Base-by-base conservation (phyloP, 2,797 vertebrate genomes). In the Ibycter americanus region DNA sequence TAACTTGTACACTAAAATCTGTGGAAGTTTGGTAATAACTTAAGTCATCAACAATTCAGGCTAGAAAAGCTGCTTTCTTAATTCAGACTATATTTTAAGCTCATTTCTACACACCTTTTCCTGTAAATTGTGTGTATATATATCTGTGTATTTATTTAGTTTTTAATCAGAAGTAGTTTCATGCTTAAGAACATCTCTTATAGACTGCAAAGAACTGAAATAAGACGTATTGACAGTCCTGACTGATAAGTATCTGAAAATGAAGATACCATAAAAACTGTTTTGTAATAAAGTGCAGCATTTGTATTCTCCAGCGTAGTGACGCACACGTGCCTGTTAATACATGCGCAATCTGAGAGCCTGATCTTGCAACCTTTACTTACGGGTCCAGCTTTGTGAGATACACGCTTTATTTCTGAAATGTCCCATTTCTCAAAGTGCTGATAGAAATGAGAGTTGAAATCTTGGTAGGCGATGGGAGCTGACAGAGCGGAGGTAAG, bases 1-100 rank as follows among this genome's bases (percentile, higher is more conserved):
- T 42, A 96, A 83, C 47, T 91, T 79, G 61, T 88, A 73, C 34
- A 12, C 32, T 61, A 93, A 94, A 76, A 85, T 68, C 12, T 29
- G 65, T 92, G 67, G 17, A 83, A 84, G 40, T 62, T 84, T 95
- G 81, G 29, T 73, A 73, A 74, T 58, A 76, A 42, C 36, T 80
- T 89, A 84, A 84, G 38, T 84, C 51, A 79, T 62, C 63, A 86
- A 59, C 66, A 80, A 32, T 61, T 78, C 38, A 65, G 36, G 32
- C 32, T 87, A 49, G 62, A 68, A 90, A 72, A 82, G 6, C 32
- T 73, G 3, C 4, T 74, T 78, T 71, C 72, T 66, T 9, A 87
- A 71, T 89, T 92, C 52, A 47, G 67, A 38, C 40, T 49, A 1
- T 67, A 32, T 78, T 85, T 95, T 88, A 72, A 80, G 29, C 56